phyloP scores from a whole-genome alignment of 2,888 invertebrate species.

The Macaria liturata region DNA sequence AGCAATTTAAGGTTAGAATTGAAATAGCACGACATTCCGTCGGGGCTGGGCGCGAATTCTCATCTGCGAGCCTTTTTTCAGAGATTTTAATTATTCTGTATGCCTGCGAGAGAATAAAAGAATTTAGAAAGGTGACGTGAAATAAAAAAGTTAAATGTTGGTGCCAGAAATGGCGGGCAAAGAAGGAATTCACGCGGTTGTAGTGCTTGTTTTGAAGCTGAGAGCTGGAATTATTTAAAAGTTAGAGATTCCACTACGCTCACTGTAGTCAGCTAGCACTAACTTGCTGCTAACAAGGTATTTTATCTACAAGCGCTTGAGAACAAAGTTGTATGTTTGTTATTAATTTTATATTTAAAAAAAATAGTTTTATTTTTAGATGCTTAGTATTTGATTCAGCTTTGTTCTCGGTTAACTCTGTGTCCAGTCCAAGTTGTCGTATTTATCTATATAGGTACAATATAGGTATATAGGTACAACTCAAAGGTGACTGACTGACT shows the following conservation, averaged over 20 bases:
- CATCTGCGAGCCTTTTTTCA: slow-evolving; percentile 46
- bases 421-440: too few relatives aligned
- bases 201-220: slow-evolving; percentile 13
- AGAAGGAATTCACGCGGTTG: slow-evolving; percentile 27
- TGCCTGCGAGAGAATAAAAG: slow-evolving; percentile 44
- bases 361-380: too few relatives aligned
- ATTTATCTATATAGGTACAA: too few relatives aligned
- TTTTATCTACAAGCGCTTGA: background rate
- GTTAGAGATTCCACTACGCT: background rate
- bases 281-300: slow-evolving; percentile 1
- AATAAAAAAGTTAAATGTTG: slow-evolving; percentile 34
- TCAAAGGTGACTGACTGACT: too few relatives aligned
- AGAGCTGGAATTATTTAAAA: slow-evolving; percentile 10
- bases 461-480: too few relatives aligned
- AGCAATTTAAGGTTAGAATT: slow-evolving; percentile 62
- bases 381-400: too few relatives aligned
- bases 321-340: too few relatives aligned
- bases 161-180: slow-evolving; percentile 36
- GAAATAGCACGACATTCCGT: slow-evolving; percentile 55
- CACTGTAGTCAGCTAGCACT: background rate
- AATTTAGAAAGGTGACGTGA: slow-evolving; percentile 46
- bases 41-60: slow-evolving; percentile 33
- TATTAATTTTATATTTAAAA: too few relatives aligned
- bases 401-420: too few relatives aligned
- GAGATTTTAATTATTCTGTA: slow-evolving; percentile 58